phyloP scores from a whole-genome alignment of 2,888 invertebrate genomes.

The Aphrophora alni region DNA sequence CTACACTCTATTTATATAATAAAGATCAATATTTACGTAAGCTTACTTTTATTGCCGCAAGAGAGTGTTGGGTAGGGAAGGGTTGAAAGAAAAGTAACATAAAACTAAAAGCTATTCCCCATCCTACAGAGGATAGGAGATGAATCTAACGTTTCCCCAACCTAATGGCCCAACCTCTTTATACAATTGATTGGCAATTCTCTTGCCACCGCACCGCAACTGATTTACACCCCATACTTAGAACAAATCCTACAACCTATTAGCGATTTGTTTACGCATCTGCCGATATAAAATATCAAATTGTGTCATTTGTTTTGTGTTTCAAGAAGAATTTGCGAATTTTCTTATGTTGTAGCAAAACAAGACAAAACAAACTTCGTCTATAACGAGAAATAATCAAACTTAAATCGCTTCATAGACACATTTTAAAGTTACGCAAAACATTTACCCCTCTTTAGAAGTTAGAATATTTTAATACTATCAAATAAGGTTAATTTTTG shows the following conservation, averaged over 20 bases:
- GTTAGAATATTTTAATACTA: too few relatives aligned
- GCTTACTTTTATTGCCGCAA: not conserved
- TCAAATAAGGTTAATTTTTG: too few relatives aligned
- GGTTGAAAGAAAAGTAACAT: not conserved
- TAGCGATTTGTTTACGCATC: not conserved
- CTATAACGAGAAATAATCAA: too few relatives aligned
- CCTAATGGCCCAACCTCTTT: not conserved
- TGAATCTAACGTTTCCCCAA: not conserved
- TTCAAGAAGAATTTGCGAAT: too few relatives aligned
- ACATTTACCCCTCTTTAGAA: too few relatives aligned
- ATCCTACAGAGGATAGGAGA: not conserved
- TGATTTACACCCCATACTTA: not conserved
- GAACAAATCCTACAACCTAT: not conserved
- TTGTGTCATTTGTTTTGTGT: too few relatives aligned
- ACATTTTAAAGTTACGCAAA: too few relatives aligned
- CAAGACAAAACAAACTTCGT: too few relatives aligned
- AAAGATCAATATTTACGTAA: too few relatives aligned
- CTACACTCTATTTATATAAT: too few relatives aligned
- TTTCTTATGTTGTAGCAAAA: too few relatives aligned
- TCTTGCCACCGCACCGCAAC: not conserved
- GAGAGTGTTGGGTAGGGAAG: not conserved
- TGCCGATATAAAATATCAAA: not conserved
- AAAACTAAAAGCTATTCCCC: conserved; percentile 6
- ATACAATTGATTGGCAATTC: not conserved
- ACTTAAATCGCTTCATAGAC: too few relatives aligned